Evolutionary conservation across 2,797 vertebrate species (phyloP).

Genomic region (Galago senegalensis): DNA sequence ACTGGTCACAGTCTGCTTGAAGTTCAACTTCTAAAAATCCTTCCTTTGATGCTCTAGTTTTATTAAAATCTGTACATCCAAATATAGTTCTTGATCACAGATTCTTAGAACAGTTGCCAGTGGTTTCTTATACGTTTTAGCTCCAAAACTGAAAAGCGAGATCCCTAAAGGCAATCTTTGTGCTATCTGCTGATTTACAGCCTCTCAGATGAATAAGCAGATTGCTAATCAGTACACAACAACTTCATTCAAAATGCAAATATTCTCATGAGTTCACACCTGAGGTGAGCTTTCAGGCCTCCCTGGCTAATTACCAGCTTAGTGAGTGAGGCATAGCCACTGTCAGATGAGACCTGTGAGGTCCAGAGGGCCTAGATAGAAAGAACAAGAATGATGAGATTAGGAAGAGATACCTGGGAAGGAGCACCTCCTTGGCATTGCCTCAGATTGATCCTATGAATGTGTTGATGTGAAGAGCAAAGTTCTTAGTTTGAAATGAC

Average conservation of each 20-base stretch:
- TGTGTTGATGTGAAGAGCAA: neutral
- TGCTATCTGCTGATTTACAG: neutral
- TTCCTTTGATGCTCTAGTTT: neutral
- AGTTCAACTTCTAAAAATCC: neutral
- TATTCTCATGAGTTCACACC: neutral
- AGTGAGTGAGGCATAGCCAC: neutral
- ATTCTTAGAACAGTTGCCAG: neutral
- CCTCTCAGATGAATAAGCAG: neutral
- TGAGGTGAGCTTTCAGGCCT: neutral
- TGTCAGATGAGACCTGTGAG: slow-evolving; percentile 23
- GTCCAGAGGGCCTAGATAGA: neutral
- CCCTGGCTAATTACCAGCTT: slow-evolving; percentile 3
- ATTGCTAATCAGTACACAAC: neutral
- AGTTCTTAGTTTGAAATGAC: neutral
- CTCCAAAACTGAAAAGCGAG: neutral
- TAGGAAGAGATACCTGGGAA: neutral
- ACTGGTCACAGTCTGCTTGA: neutral
- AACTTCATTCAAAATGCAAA: slow-evolving; percentile 3
- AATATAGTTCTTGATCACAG: neutral
- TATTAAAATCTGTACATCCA: neutral
- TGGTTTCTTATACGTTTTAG: neutral
- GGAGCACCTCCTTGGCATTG: neutral
- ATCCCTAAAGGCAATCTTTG: neutral
- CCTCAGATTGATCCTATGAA: neutral
- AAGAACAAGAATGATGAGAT: neutral